Evolutionary conservation across 1,140 invertebrate species (phyloP).

Genomic region (Listronotus oregonensis): DNA sequence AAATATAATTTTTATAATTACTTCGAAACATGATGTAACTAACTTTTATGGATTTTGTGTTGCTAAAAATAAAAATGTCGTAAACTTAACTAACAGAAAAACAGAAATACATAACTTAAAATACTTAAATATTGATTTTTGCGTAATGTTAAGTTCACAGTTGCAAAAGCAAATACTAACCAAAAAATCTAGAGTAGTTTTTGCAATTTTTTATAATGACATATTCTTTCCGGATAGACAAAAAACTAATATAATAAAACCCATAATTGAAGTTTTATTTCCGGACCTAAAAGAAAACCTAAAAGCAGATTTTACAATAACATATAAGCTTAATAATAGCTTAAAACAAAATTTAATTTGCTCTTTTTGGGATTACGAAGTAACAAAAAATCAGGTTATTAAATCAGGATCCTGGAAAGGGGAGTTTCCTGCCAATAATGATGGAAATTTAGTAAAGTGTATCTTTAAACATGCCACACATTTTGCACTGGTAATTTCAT

Average conservation of each 20-base stretch:
- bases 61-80: constrained; percentile 6
- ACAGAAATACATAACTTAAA: neutral
- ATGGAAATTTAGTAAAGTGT: constrained; percentile 4
- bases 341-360: constrained; percentile 7
- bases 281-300: constrained; percentile 15
- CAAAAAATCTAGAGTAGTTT: constrained; percentile 8
- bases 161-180: constrained; percentile 14
- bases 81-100: neutral
- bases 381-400: neutral
- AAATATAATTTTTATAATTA: constrained; percentile 15
- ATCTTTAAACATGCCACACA: constrained; percentile 19
- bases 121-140: neutral
- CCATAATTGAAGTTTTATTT: constrained; percentile 25
- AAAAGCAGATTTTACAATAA: constrained; percentile 13
- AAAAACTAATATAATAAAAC: neutral
- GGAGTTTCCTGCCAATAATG: neutral
- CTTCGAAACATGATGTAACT: constrained; percentile 15
- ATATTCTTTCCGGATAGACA: constrained; percentile 9
- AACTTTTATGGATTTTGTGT: constrained; percentile 22
- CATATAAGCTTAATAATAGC: neutral
- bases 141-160: constrained; percentile 13
- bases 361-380: constrained; percentile 35
- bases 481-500: constrained; percentile 25
- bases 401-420: constrained; percentile 21
- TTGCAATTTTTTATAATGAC: constrained; percentile 24